Evolutionary conservation across 1,140 invertebrate species (phyloP).

Genomic region (Philopotamus ludificatus): DNA sequence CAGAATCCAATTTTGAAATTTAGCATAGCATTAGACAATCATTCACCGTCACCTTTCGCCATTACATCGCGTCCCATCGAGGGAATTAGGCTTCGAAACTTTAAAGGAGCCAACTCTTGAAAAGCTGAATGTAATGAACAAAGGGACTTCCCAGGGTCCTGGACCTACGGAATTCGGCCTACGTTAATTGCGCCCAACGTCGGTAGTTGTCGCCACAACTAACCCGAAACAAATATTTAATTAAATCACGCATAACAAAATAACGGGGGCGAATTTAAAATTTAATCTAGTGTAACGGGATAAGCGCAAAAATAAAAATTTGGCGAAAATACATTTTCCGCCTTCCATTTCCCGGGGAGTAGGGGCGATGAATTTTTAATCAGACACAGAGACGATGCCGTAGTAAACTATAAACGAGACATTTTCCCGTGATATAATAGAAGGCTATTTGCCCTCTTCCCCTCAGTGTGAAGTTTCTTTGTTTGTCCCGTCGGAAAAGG

Average conservation of each 20-base stretch:
- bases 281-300: too few species aligned
- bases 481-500: neutral
- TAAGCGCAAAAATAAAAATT: too few species aligned
- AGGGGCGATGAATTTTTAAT: neutral
- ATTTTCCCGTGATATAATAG: neutral
- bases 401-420: neutral
- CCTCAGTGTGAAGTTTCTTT: neutral
- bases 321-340: too few species aligned
- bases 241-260: too few species aligned
- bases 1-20: too few species aligned
- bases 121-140: conserved; percentile 5
- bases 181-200: neutral
- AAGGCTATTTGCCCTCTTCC: neutral
- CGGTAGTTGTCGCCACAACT: neutral
- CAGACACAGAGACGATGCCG: neutral
- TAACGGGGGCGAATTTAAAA: too few species aligned
- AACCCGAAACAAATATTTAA: neutral
- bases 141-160: neutral
- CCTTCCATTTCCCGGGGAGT: too few species aligned
- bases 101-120: neutral
- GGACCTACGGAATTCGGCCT: neutral
- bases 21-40: too few species aligned
- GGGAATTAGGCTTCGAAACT: neutral
- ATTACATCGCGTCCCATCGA: neutral
- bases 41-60: too few species aligned